A percentile compares a stretch with the other conserved stretches of the same genome.
Evolutionary conservation across 2,888 invertebrate genomes (phyloP).

Genomic region (Octonoba sinensis): DNA sequence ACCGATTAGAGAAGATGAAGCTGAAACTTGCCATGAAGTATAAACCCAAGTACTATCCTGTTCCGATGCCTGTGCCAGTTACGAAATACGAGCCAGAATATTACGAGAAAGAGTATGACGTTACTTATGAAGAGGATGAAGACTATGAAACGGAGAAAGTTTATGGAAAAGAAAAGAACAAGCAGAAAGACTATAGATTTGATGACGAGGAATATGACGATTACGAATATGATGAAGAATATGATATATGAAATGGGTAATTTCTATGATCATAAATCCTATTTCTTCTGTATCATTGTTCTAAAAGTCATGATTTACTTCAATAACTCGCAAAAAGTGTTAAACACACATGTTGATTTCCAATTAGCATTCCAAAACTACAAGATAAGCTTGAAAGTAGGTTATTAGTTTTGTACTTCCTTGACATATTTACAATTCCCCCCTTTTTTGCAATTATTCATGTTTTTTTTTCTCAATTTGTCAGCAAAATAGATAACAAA

Average conservation of each 20-base stretch:
- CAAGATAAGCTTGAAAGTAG: too few species aligned
- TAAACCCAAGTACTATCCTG: not conserved
- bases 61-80: not conserved
- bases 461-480: too few species aligned
- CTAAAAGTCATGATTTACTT: too few species aligned
- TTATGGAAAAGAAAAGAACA: not conserved
- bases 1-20: not conserved
- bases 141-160: not conserved
- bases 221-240: slow-evolving; percentile 1
- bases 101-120: not conserved
- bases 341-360: too few species aligned
- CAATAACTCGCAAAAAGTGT: too few species aligned
- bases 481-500: too few species aligned
- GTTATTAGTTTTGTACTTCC: too few species aligned
- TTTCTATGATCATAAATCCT: too few species aligned
- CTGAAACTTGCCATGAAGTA: slow-evolving; percentile 2
- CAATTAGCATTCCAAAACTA: too few species aligned
- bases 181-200: not conserved
- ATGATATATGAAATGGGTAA: not conserved
- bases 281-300: too few species aligned
- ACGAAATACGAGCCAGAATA: not conserved
- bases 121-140: not conserved
- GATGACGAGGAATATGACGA: slow-evolving; percentile 3
- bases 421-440: too few species aligned
- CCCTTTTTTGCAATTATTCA: too few species aligned